Evolutionary conservation across 2,888 invertebrate genomes (phyloP).

Genomic region (Boloria euphrosyne): DNA sequence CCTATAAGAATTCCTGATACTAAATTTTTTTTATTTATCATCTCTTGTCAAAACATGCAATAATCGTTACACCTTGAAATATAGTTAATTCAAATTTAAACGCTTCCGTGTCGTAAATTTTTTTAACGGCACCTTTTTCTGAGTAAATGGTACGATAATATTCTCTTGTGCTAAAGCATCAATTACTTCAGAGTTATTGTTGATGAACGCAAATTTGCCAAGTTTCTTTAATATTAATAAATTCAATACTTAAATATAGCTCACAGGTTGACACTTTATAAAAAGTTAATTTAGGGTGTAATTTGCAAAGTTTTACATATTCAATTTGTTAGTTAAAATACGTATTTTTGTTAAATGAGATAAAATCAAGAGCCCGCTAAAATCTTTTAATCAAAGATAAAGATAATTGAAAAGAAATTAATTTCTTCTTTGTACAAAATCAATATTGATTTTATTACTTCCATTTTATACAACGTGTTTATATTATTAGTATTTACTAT

Average conservation of each 20-base stretch:
- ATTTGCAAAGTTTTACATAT: not conserved
- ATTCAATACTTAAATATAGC: not conserved
- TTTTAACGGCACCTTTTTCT: slow-evolving; percentile 18
- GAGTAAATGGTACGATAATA: not conserved
- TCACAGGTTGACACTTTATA: not conserved
- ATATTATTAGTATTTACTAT: no score
- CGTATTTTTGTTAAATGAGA: no score
- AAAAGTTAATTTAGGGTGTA: not conserved
- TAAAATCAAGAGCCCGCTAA: no score
- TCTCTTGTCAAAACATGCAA: slow-evolving; percentile 6
- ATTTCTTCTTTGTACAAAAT: no score
- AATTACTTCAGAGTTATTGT: slow-evolving; percentile 13
- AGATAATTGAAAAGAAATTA: no score
- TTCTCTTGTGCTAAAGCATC: slow-evolving; percentile 13
- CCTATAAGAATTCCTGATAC: not conserved
- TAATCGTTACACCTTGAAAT: slow-evolving; percentile 11
- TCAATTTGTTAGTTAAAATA: no score
- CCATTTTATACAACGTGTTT: no score
- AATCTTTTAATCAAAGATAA: no score
- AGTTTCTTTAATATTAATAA: slow-evolving; percentile 8
- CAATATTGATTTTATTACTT: no score
- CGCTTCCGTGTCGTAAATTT: slow-evolving; percentile 24
- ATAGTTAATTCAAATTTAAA: slow-evolving; percentile 25
- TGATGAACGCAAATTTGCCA: slow-evolving; percentile 12
- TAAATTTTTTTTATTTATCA: not conserved